Evolutionary conservation across 2,797 vertebrate genomes (phyloP).

Genomic region (Sphenodon punctatus): DNA sequence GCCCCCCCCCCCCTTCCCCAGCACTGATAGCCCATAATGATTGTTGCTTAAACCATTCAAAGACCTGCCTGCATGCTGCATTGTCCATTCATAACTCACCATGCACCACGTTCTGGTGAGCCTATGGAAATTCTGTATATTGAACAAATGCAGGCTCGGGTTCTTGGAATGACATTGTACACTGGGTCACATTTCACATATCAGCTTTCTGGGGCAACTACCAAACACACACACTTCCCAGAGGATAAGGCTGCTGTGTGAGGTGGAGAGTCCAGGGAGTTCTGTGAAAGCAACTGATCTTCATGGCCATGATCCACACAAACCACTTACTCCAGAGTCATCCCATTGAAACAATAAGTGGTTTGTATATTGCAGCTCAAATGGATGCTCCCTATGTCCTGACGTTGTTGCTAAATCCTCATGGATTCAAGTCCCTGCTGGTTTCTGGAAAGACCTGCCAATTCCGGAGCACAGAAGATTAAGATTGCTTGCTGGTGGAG

Average conservation of each 20-base stretch:
- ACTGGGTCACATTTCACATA: not conserved
- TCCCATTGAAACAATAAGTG: too few species aligned
- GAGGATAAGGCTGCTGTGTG: not conserved
- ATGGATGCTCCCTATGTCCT: not conserved
- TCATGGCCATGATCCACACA: too few species aligned
- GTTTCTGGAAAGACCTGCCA: not conserved
- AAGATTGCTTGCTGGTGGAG: not conserved
- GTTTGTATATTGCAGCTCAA: too few species aligned
- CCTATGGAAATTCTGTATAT: not conserved
- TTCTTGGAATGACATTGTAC: not conserved
- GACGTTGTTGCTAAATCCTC: not conserved
- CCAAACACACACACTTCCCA: not conserved
- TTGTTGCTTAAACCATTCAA: too few species aligned
- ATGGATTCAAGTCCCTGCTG: not conserved
- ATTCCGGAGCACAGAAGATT: not conserved
- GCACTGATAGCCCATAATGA: not conserved
- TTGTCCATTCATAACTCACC: too few species aligned
- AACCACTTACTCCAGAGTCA: too few species aligned
- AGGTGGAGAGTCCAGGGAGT: not conserved
- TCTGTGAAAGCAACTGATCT: not conserved
- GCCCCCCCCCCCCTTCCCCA: not conserved
- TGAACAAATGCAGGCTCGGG: not conserved
- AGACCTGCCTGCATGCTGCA: too few species aligned
- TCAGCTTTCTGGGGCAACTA: too few species aligned
- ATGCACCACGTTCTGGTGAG: too few species aligned